Base-by-base conservation (phyloP, 2,113 vertebrate genomes). In the Pelodiscus sinensis region DNA sequence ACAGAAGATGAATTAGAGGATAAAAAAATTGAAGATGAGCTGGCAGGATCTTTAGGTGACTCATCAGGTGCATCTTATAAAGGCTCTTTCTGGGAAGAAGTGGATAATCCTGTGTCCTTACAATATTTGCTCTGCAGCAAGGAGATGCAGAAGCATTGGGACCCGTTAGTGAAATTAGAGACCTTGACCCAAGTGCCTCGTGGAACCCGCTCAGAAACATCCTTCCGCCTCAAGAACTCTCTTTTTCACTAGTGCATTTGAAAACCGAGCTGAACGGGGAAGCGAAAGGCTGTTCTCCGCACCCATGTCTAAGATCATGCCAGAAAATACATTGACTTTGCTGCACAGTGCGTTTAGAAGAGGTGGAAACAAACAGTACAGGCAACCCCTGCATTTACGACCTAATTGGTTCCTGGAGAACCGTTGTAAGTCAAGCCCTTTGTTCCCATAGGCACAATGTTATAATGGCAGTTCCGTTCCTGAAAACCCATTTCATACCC, bases 51-150 rank as follows among this genome's bases (percentile, higher is more conserved):
- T 85, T 87, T 87, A 96, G 96, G 96, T 96, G 96, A 97, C 96
- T 97, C 96, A 97, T 96, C 96, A 96, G 96, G 96, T 97, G 96
- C 95, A 95, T 96, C 96, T 95, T 96, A 95, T 35, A 84, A 96
- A 95, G 95, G 95, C 95, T 96, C 87, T 94, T 89, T 84, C 27
- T 35, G 96, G 96, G 96, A 95, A 96, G 96, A 94, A 95, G 94
- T 3, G 91, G 93, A 68, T 35, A 96, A 97, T 92, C 82, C 11
- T 95, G 8, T 90, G 92, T 95, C 96, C 96, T 95, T 93, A 96
- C 95, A 96, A 95, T 96, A 96, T 97, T 96, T 96, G 95, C 90
- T 87, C 93, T 96, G 96, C 96, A 81, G 94, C 88, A 11, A 95
- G 88, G 79, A 96, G 94, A 95, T n/a, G 94, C 96, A 90, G 96